These are phyloP conservation scores for Pocillopora damicornis DNA, from an alignment of 64 coral and sea anemone genomes.

Conservation along the genomic window DNA sequence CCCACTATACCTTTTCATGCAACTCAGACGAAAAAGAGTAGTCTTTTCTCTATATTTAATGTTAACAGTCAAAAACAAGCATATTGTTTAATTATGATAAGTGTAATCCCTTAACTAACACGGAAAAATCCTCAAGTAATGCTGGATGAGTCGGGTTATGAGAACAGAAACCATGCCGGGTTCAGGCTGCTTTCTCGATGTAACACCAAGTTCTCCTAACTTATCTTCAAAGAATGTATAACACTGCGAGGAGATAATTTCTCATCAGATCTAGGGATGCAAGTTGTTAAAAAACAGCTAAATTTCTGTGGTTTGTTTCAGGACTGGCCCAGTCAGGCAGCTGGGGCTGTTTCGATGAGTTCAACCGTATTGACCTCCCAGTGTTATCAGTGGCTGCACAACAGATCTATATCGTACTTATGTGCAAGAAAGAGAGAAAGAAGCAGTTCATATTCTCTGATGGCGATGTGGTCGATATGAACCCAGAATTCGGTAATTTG, in stretches of 20 bases:
- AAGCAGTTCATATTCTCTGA: slow-evolving; percentile 99
- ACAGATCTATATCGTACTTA: slow-evolving; percentile 91
- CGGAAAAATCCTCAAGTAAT: too few species aligned
- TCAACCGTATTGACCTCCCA: slow-evolving; percentile 97
- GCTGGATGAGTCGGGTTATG: too few species aligned
- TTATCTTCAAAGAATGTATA: too few species aligned
- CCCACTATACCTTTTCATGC: too few species aligned
- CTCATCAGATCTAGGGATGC: too few species aligned
- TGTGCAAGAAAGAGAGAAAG: slow-evolving; percentile 89
- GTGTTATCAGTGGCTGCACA: slow-evolving; percentile 93
- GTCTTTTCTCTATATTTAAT: too few species aligned
- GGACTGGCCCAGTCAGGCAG: slow-evolving; percentile 95
- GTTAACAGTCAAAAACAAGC: not conserved
- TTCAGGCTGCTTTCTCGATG: too few species aligned
- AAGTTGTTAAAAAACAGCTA: not conserved
- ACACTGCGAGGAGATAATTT: too few species aligned
- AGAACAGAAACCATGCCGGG: too few species aligned
- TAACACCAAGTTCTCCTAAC: too few species aligned
- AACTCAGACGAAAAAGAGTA: too few species aligned
- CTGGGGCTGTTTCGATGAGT: slow-evolving; percentile 99
- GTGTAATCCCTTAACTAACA: too few species aligned
- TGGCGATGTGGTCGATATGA: slow-evolving; percentile 92
- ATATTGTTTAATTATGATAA: not conserved
- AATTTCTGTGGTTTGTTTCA: not conserved
- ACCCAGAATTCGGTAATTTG: slow-evolving; percentile 88